Evolutionary conservation across 2,888 invertebrate genomes (phyloP).

Genomic region (Nomada ferruginata): DNA sequence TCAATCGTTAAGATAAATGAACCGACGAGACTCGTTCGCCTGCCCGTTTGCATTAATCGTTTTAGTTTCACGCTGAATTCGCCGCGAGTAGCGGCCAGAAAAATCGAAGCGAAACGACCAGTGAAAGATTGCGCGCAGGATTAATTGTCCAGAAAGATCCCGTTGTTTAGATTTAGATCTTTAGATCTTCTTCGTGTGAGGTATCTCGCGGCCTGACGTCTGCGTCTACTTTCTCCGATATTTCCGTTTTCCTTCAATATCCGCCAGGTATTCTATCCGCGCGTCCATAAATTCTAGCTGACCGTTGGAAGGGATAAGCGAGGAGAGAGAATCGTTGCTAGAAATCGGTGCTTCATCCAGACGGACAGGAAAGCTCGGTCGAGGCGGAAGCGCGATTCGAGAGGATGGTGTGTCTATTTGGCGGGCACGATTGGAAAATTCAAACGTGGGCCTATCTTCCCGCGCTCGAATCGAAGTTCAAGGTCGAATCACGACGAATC

Average conservation of each 20-base stretch:
- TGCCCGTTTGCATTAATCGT: too few relatives aligned
- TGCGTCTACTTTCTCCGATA: conserved; percentile 51
- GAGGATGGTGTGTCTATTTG: too few relatives aligned
- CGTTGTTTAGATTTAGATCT: conserved; percentile 28
- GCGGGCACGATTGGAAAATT: conserved; percentile 4
- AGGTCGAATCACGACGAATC: conserved; percentile 63
- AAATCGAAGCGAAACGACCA: too few relatives aligned
- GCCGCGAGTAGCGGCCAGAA: too few relatives aligned
- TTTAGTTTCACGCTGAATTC: too few relatives aligned
- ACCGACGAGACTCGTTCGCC: too few relatives aligned
- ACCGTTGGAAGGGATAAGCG: conserved; percentile 14
- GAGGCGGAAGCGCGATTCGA: too few relatives aligned
- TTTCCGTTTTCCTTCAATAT: conserved; percentile 43
- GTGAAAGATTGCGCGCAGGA: background rate
- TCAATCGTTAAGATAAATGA: too few relatives aligned
- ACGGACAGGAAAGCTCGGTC: too few relatives aligned
- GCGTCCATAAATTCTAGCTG: conserved; percentile 54
- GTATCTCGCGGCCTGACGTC: conserved; percentile 3
- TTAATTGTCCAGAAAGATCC: conserved; percentile 45
- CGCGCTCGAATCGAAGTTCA: conserved; percentile 37
- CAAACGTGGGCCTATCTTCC: background rate
- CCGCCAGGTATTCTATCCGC: conserved; percentile 36
- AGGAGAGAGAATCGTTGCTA: background rate
- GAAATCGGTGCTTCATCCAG: conserved; percentile 7
- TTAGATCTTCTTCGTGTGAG: conserved; percentile 26